Conservation (phyloP, 2,797 vertebrate genomes). For the Tauraco hartlaubi region DNA sequence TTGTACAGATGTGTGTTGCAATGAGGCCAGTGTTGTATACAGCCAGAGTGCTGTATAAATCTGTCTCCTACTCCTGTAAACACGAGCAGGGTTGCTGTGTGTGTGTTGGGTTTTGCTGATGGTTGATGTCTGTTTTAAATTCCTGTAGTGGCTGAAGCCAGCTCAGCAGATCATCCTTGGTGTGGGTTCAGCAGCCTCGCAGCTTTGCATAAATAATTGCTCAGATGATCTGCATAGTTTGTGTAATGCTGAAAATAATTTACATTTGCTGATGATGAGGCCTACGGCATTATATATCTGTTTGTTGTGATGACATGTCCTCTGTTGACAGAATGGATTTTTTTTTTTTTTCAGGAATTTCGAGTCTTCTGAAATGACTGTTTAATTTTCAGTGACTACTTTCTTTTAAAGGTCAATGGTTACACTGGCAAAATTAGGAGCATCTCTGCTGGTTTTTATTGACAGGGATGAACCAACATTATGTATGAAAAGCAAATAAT, state of each 20-base stretch:
- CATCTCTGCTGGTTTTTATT: background rate
- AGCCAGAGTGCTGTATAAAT: background rate
- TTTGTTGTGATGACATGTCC: background rate
- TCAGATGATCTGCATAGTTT: background rate
- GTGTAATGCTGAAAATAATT: background rate
- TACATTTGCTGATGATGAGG: background rate
- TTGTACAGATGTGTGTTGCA: background rate
- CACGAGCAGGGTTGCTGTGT: background rate
- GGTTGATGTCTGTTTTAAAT: background rate
- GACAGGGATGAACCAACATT: background rate
- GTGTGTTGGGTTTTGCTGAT: background rate
- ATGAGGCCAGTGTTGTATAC: background rate
- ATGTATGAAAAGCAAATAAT: background rate
- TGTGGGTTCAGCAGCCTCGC: background rate
- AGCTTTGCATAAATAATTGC: background rate
- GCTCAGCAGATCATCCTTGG: background rate
- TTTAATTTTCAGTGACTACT: background rate
- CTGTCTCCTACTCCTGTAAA: background rate
- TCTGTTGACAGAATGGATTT: background rate
- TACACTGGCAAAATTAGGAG: background rate
- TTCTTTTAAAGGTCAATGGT: background rate
- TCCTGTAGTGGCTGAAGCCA: background rate
- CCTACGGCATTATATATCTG: fast-evolving
- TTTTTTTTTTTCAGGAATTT: background rate
- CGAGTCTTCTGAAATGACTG: background rate